Evolutionary conservation across 2,113 vertebrate genomes (phyloP), one percentile per base, ranked within the genome.

Genomic region (Beaufortia kweichowensis): DNA sequence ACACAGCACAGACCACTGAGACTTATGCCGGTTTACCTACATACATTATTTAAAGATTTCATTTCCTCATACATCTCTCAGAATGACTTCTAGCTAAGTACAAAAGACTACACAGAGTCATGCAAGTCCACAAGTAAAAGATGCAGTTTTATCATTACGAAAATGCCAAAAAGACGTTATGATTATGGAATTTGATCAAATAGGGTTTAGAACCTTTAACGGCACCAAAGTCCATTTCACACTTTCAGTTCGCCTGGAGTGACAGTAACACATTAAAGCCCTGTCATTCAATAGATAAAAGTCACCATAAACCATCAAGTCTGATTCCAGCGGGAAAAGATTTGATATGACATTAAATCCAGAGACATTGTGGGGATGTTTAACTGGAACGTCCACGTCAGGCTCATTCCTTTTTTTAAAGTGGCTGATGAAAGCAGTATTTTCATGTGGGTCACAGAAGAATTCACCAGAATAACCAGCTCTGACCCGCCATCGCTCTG

Each of bases 401-500:
- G 71, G 33, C 50, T 65, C 50, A 41, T 79, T 62, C 50, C 46
- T 76, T 61, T 33, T 21, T 56, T 65, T 79, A 43, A 62, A 46
- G 48, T 17, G 23, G 46, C 59, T 48, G 57, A 29, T 26, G 48
- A 70, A 55, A 28, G 3, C 1, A 23, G 17, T 4, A 6, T 74
- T 79, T 83, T 59, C 35, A 74, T 83, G 67, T 77, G 55, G 75
- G 71, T 80, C 75, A 80, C 19, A 64, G 23, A 69, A 68, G 56
- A 77, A 28, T 55, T 74, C 29, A 41, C 48, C 55, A 62, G 57
- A 83, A 78, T 77, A 80, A 74, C 81, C 74, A 65, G 60, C 71
- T 72, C 77, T n/a, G 24, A 23, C 66, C 50, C 65, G 66, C 24
- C 71, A 79, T 69, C 60, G 12, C 63, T 59, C 63, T 33, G 76